phyloP scores from a whole-genome alignment of 2,113 vertebrate genomes.

The Poicephalus gulielmi region DNA sequence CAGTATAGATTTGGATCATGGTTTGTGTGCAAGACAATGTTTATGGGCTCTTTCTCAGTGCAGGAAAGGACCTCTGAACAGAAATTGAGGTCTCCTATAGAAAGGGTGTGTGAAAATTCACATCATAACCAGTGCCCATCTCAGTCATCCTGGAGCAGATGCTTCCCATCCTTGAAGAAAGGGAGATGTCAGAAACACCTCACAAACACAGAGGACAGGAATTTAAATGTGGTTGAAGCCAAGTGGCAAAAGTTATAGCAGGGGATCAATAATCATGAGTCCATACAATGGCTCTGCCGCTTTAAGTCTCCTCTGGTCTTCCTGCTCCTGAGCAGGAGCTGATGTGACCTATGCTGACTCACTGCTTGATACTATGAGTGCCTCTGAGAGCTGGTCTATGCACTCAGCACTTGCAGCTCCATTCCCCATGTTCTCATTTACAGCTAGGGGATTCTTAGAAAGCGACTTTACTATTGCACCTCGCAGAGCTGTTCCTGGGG shows the following conservation, averaged over 20 bases:
- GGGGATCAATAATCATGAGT: background rate
- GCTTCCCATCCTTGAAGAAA: background rate
- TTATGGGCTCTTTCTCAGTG: background rate
- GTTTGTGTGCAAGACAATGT: background rate
- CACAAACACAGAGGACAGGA: background rate
- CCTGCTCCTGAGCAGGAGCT: background rate
- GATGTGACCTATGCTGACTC: background rate
- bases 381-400: background rate
- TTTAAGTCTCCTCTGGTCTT: background rate
- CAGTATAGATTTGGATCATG: background rate
- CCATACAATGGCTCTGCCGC: background rate
- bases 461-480: background rate
- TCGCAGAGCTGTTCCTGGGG: background rate
- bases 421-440: background rate
- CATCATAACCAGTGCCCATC: background rate
- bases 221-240: background rate
- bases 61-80: background rate
- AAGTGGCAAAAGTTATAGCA: background rate
- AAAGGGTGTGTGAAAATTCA: background rate
- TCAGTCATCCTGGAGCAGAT: background rate
- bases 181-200: background rate
- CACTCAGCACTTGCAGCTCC: background rate
- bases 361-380: background rate
- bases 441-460: background rate
- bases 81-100: accelerated